Percentiles rank a stretch among this genome's conserved stretches.
phyloP scores from a whole-genome alignment of 23 tunicate species.

The Halocynthia roretzi region DNA sequence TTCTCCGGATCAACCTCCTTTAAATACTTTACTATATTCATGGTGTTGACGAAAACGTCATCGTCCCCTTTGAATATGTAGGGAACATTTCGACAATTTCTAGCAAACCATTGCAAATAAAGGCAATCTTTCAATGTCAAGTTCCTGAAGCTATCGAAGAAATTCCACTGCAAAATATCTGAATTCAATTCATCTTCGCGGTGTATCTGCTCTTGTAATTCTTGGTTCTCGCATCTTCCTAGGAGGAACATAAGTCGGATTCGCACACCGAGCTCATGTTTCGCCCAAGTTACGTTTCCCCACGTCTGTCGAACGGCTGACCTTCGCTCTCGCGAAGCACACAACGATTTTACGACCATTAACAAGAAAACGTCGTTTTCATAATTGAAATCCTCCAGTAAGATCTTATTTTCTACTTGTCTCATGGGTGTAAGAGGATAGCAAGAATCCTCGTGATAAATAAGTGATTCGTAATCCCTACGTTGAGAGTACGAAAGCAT shows the following conservation, averaged over 20 bases:
- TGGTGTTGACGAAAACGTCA: constrained; percentile 59
- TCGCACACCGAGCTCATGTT: constrained; percentile 22
- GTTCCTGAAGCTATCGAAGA: constrained; percentile 66
- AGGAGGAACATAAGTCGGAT: constrained; percentile 44
- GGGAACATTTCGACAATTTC: constrained; percentile 51
- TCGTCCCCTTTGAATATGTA: constrained; percentile 85
- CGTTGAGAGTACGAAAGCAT: constrained; percentile 50
- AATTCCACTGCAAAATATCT: constrained; percentile 82
- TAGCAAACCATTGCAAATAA: constrained; percentile 69
- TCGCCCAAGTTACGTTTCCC: constrained; percentile 52
- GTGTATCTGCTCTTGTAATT: constrained; percentile 5
- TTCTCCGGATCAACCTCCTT: constrained; percentile 5
- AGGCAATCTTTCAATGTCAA: constrained; percentile 75
- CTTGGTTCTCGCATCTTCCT: constrained; percentile 33
- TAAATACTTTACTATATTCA: constrained; percentile 55
- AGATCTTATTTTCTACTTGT: not conserved
- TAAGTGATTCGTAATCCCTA: constrained; percentile 44
- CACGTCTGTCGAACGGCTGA: constrained; percentile 60
- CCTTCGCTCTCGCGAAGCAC: constrained; percentile 33
- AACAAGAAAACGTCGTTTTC: constrained; percentile 49
- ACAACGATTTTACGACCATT: constrained; percentile 64
- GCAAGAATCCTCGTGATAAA: constrained; percentile 42
- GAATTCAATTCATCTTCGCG: constrained; percentile 25
- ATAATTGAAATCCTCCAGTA: constrained; percentile 29
- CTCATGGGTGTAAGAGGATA: not conserved